phyloP scores from a whole-genome alignment of 1,140 invertebrate genomes.

The Bombus huntii region DNA sequence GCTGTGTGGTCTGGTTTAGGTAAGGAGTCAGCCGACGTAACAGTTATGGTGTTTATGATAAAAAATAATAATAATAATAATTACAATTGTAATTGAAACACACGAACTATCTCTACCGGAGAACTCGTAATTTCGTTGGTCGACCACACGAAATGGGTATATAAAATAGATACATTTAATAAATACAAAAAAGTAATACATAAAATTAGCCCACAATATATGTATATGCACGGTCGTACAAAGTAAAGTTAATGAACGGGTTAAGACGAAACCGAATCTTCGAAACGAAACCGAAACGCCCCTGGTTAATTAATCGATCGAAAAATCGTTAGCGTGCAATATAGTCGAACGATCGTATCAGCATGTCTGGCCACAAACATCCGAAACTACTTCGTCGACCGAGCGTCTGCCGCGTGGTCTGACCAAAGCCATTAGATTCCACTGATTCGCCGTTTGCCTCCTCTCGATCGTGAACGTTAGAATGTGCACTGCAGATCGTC shows the following conservation, averaged over 20 bases:
- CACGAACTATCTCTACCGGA: too few species aligned
- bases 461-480: neutral
- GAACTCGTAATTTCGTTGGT: too few species aligned
- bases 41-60: too few species aligned
- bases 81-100: too few species aligned
- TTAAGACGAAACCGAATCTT: neutral
- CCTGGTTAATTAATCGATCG: neutral
- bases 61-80: too few species aligned
- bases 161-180: too few species aligned
- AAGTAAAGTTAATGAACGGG: neutral
- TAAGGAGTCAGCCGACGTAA: too few species aligned
- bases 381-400: conserved; percentile 29
- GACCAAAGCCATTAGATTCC: conserved; percentile 28
- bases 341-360: neutral
- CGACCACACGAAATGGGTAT: too few species aligned
- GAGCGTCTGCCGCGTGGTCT: conserved; percentile 17
- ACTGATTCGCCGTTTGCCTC: conserved; percentile 10
- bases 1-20: too few species aligned
- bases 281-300: neutral
- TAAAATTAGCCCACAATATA: too few species aligned
- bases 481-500: conserved; percentile 5
- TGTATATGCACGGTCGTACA: neutral
- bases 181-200: too few species aligned
- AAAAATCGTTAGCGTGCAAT: neutral
- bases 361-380: conserved; percentile 33